phyloP scores from a whole-genome alignment of 2,888 invertebrate genomes.

The Salpingus planirostris region DNA sequence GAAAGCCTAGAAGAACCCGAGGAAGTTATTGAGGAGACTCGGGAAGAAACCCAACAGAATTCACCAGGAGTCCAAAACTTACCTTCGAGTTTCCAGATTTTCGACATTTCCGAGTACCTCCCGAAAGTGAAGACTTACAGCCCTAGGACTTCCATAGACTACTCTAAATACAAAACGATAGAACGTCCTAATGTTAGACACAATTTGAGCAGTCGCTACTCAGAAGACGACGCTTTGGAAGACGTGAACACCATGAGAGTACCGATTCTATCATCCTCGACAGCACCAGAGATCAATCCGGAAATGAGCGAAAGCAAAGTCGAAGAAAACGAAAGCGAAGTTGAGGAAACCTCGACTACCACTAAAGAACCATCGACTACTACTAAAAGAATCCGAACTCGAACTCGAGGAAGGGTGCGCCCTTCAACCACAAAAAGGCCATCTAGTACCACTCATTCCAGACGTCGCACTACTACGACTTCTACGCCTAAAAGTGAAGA shows the following conservation, averaged over 20 bases:
- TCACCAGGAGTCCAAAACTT: conserved; percentile 26
- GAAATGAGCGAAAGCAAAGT: conserved; percentile 4
- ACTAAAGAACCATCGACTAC: conserved; percentile 13
- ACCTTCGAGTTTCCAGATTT: conserved; percentile 26
- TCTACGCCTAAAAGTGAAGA: conserved; percentile 13
- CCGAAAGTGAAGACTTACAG: conserved; percentile 32
- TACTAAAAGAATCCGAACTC: conserved; percentile 11
- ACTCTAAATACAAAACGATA: conserved; percentile 39
- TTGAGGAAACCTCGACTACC: conserved; percentile 5
- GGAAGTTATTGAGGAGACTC: conserved; percentile 19
- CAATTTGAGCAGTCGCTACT: conserved; percentile 28
- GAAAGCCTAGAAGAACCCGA: conserved; percentile 18
- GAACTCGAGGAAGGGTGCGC: conserved; percentile 6
- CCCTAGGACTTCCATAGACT: conserved; percentile 34
- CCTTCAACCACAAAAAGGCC: too few species aligned
- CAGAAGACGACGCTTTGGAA: conserved; percentile 18
- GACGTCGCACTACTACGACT: conserved; percentile 11
- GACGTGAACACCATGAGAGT: conserved; percentile 8
- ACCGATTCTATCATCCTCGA: conserved; percentile 7
- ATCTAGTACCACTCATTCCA: too few species aligned
- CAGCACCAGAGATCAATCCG: conserved; percentile 6
- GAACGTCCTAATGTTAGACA: conserved; percentile 24
- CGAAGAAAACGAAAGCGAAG: background rate
- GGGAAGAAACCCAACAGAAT: conserved; percentile 26
- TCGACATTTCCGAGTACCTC: conserved; percentile 35